phyloP scores from a whole-genome alignment of 2,797 vertebrate genomes.

The Micropoecilia bifurca region DNA sequence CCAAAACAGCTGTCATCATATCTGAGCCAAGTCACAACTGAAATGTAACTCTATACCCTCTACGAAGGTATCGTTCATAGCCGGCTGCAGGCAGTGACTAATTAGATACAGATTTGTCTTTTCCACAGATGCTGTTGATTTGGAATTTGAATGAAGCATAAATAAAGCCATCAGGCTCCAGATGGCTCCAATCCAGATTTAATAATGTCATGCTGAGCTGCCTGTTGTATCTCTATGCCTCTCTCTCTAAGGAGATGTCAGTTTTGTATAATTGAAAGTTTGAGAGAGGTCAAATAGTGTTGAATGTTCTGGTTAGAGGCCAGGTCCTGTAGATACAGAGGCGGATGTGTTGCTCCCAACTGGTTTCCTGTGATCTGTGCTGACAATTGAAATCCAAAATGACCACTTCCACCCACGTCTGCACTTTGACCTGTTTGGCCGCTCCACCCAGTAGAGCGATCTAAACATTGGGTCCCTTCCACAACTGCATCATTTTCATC shows the following conservation, averaged over 20 bases:
- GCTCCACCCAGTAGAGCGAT: conserved; percentile 47
- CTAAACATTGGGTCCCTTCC: conserved; percentile 41
- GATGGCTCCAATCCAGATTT: conserved; percentile 28
- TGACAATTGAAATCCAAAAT: conserved; percentile 56
- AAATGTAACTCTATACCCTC: conserved; percentile 21
- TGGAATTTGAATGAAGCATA: conserved; percentile 31
- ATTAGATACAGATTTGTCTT: conserved; percentile 27
- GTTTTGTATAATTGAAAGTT: conserved; percentile 34
- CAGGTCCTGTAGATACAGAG: conserved; percentile 49
- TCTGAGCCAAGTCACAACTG: conserved; percentile 15
- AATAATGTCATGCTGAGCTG: conserved; percentile 10
- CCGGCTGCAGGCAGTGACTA: conserved; percentile 17
- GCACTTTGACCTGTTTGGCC: conserved; percentile 50
- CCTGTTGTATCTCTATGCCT: conserved; percentile 2
- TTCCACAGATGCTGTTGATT: conserved; percentile 45
- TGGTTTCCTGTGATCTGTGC: conserved; percentile 70
- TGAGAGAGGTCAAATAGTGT: conserved; percentile 42
- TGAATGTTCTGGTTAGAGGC: conserved; percentile 40
- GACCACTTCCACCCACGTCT: conserved; percentile 62
- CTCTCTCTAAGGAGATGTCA: conserved; percentile 26
- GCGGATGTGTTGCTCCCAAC: conserved; percentile 67
- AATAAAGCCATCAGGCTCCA: conserved; percentile 15
- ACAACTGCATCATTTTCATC: conserved; percentile 49
- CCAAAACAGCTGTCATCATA: conserved; percentile 26
- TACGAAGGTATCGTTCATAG: conserved; percentile 8